Conservation (phyloP, 2,888 invertebrate species). For the Adela reaumurella region DNA sequence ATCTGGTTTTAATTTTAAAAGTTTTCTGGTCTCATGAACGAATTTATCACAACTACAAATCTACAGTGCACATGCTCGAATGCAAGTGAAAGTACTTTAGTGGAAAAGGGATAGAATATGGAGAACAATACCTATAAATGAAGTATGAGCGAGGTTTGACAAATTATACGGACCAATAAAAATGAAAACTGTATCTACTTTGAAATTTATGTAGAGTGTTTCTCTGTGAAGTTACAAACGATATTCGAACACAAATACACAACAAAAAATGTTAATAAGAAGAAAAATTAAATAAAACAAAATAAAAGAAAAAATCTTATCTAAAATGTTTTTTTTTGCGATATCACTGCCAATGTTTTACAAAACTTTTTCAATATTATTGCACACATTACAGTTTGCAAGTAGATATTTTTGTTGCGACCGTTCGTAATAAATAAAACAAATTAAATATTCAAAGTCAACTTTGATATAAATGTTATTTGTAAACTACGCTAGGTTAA, state of each 20-base stretch:
- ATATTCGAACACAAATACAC: conserved; percentile 17
- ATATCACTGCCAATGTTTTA: conserved; percentile 10
- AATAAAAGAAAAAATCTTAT: conserved; percentile 20
- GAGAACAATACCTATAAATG: no score
- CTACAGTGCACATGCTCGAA: no score
- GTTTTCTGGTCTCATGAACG: no score
- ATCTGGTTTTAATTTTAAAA: no score
- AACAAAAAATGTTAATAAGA: conserved; percentile 23
- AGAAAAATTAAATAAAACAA: conserved; percentile 20
- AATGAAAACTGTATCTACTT: conserved; percentile 42
- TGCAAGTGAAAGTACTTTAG: no score
- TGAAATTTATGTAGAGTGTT: conserved; percentile 48
- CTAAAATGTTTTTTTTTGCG: not conserved
- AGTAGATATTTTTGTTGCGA: not conserved
- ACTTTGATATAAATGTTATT: not conserved
- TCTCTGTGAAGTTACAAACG: conserved; percentile 51
- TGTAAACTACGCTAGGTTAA: not conserved
- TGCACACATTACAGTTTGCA: not conserved
- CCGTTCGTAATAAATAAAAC: not conserved
- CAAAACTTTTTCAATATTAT: conserved; percentile 10
- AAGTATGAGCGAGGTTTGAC: no score
- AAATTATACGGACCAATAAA: conserved; percentile 28
- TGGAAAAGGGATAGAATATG: no score
- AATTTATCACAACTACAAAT: no score
- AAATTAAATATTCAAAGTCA: not conserved